phyloP scores from a whole-genome alignment of 1,140 invertebrate genomes.

The Batillaria attramentaria region DNA sequence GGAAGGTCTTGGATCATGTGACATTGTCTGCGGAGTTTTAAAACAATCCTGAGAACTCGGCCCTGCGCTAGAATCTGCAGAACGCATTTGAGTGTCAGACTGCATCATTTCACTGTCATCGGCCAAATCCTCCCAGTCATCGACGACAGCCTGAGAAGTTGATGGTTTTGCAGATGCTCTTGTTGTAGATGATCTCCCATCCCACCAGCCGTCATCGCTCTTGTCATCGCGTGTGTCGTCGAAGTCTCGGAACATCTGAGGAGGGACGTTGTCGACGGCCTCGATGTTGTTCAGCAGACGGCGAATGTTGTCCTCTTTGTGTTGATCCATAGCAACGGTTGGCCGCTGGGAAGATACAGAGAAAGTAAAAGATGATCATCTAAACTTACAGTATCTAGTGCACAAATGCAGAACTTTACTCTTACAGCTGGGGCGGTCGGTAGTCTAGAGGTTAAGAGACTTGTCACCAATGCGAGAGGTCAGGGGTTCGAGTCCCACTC shows the following conservation, averaged over 20 bases:
- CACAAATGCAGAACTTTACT: not conserved
- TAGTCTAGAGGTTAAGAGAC: no score
- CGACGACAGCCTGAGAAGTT: not conserved
- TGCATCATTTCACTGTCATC: not conserved
- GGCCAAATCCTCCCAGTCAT: constrained; percentile 13
- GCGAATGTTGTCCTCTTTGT: constrained; percentile 47
- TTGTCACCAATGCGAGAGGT: no score
- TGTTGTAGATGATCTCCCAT: not conserved
- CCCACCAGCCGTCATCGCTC: constrained; percentile 1
- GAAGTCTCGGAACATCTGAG: constrained; percentile 30
- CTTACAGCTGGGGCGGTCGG: no score
- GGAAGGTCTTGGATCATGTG: no score
- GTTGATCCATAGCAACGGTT: constrained; percentile 41
- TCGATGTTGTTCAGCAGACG: constrained; percentile 50
- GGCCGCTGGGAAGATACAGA: constrained; percentile 34
- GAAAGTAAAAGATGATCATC: not conserved
- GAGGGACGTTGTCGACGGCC: constrained; percentile 29
- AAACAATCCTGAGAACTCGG: no score
- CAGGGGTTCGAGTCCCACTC: no score
- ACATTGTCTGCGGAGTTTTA: no score
- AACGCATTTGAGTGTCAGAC: no score
- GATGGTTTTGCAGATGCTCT: no score
- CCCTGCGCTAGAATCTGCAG: no score
- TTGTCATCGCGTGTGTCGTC: not conserved
- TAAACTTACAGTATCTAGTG: not conserved